phyloP scores from a whole-genome alignment of 2,113 vertebrate genomes.

The Podarcis raffonei region DNA sequence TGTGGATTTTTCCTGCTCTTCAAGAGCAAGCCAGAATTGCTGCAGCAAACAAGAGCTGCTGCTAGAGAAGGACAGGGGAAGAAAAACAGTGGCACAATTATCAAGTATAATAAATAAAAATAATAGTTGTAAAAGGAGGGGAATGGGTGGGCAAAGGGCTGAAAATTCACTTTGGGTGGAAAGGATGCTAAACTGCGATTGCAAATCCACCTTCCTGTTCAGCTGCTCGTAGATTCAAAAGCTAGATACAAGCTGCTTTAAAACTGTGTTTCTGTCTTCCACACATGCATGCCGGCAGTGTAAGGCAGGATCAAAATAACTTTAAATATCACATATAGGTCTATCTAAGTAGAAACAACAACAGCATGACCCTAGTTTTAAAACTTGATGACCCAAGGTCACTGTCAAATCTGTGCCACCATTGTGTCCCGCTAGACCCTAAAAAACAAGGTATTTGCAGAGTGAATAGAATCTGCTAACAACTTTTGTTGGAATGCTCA shows the following conservation, averaged over 20 bases:
- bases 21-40: background rate
- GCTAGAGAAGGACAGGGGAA: no score
- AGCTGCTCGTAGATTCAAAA: background rate
- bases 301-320: background rate
- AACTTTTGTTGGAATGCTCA: constrained; percentile 12
- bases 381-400: background rate
- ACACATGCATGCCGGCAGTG: background rate
- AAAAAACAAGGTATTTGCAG: constrained; percentile 16
- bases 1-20: background rate
- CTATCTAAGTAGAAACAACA: background rate
- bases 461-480: background rate
- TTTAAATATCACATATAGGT: background rate
- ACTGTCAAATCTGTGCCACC: background rate
- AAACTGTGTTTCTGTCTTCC: background rate
- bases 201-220: background rate
- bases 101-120: background rate
- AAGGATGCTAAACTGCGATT: background rate
- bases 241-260: background rate
- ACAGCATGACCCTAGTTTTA: background rate
- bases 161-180: background rate
- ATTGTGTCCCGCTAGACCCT: background rate
- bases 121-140: background rate
- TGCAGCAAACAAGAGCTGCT: background rate
- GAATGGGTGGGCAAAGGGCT: background rate
- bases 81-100: background rate